Conservation (phyloP, 2,113 vertebrate genomes). For the Thryonomys swinderianus region DNA sequence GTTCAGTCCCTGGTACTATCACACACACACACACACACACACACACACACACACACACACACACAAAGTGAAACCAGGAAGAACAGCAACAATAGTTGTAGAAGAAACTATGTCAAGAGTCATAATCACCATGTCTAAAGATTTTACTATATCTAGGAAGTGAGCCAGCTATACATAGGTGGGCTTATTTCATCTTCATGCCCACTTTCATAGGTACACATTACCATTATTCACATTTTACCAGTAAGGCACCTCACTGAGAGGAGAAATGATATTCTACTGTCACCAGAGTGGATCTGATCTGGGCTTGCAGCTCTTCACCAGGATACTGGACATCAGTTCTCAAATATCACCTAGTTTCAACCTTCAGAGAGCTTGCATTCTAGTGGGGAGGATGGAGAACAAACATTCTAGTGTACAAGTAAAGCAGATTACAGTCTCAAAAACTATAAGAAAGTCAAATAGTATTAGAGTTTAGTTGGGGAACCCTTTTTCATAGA, state of each 20-base stretch:
- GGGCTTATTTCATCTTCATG: not conserved
- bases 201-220: not conserved
- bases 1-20: not conserved
- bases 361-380: not conserved
- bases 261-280: not conserved
- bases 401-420: not conserved
- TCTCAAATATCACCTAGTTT: not conserved
- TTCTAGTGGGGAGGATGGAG: not conserved
- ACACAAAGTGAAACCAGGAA: not conserved
- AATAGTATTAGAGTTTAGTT: not conserved
- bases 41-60: too few relatives aligned
- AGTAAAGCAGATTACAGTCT: not conserved
- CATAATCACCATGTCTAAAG: not conserved
- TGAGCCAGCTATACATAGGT: not conserved
- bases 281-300: not conserved
- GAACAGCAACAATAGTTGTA: not conserved
- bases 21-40: too few relatives aligned
- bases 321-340: not conserved
- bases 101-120: not conserved
- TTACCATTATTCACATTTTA: not conserved
- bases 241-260: not conserved
- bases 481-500: not conserved
- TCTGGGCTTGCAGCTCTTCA: not conserved
- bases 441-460: not conserved
- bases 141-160: not conserved